These are phyloP conservation scores for Drosophila rufa DNA, from an alignment of 1,140 invertebrate species.

Conservation along the genomic window DNA sequence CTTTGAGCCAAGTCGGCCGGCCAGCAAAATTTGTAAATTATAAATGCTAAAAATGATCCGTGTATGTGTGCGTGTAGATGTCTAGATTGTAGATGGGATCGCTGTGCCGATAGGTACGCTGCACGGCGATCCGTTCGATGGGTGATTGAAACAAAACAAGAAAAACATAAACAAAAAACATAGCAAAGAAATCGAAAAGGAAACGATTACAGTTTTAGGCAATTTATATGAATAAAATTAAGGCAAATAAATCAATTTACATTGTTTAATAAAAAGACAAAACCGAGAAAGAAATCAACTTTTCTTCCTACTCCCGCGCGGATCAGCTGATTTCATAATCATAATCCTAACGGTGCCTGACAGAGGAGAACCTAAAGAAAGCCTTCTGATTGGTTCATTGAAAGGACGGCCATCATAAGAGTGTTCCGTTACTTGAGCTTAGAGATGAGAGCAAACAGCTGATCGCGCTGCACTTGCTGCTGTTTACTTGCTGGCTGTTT, in stretches of 20 bases:
- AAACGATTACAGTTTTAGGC: constrained; percentile 70
- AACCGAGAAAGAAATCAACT: not conserved
- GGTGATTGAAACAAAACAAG: constrained; percentile 31
- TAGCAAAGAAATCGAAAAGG: constrained; percentile 30
- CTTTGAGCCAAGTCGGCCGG: constrained; percentile 6
- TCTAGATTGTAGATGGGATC: constrained; percentile 27
- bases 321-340: too few species aligned
- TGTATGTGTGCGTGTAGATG: constrained; percentile 28
- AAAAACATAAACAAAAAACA: constrained; percentile 11
- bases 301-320: too few species aligned
- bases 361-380: too few species aligned
- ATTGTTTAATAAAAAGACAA: constrained; percentile 52
- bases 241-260: constrained; percentile 72
- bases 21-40: constrained; percentile 27
- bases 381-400: too few species aligned
- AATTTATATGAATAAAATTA: constrained; percentile 73
- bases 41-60: constrained; percentile 9
- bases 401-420: too few species aligned
- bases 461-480: too few species aligned
- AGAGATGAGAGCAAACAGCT: too few species aligned
- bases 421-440: too few species aligned
- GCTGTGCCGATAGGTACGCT: constrained; percentile 8
- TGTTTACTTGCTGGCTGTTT: too few species aligned
- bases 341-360: too few species aligned
- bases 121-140: constrained; percentile 14